These are phyloP conservation scores for Meandrusa payeni DNA, from an alignment of 2,888 invertebrate genomes.

Conservation along the genomic window DNA sequence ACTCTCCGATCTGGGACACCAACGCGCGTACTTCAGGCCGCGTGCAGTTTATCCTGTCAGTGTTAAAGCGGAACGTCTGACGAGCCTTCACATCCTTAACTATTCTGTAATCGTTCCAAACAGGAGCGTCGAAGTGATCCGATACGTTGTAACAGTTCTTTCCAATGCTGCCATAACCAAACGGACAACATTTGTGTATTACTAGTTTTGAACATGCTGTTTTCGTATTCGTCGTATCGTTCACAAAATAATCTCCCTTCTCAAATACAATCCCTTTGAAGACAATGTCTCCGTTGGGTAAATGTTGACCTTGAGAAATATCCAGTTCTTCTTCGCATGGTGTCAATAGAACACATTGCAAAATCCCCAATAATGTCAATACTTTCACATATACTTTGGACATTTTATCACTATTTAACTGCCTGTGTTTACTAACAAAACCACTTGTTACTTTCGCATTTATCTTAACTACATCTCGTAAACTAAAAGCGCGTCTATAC, in stretches of 20 bases:
- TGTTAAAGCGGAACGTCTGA: conserved; percentile 43
- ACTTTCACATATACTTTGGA: conserved; percentile 29
- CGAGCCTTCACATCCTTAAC: conserved; percentile 34
- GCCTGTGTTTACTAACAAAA: conserved; percentile 21
- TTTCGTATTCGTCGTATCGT: conserved; percentile 32
- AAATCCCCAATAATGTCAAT: conserved; percentile 30
- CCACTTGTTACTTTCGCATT: neutral
- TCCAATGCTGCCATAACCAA: conserved; percentile 40
- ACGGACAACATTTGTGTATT: conserved; percentile 54
- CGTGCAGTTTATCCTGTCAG: conserved; percentile 44
- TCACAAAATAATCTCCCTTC: conserved; percentile 42
- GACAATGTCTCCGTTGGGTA: conserved; percentile 36
- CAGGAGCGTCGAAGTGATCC: conserved; percentile 42
- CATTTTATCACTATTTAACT: conserved; percentile 19
- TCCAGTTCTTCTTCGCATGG: conserved; percentile 40
- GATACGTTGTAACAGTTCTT: conserved; percentile 37
- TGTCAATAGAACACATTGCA: conserved; percentile 29
- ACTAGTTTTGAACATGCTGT: conserved; percentile 47
- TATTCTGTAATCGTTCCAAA: conserved; percentile 39
- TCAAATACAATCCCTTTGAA: conserved; percentile 39
- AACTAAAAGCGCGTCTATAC: conserved; percentile 9
- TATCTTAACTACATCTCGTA: conserved; percentile 13
- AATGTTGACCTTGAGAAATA: conserved; percentile 40
- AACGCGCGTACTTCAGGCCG: conserved; percentile 31
- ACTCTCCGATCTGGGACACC: conserved; percentile 27